Base-by-base conservation (phyloP, 2,888 invertebrate species). In the Sarcophaga variegata region DNA sequence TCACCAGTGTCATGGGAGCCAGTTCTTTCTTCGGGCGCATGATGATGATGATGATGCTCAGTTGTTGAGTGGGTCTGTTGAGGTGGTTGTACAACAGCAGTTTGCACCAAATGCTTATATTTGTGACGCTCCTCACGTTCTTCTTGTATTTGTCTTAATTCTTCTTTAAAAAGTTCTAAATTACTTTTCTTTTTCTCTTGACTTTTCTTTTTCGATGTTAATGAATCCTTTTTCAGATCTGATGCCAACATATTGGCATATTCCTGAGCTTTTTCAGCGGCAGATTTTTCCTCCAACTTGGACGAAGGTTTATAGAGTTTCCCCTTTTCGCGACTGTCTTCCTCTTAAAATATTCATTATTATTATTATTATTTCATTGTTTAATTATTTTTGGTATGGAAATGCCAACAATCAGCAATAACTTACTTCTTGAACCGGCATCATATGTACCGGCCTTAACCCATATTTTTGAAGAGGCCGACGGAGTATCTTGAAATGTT, bases 401-500 rank as follows among this genome's bases (percentile, higher is more conserved):
- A 63, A 74, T 11, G 22, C 4, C 5, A 17, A 45, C 12, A 11
- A 64, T 72, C 12, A 17, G 54, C 6, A 11, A 37, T 37, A 71
- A 94, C 95, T 95, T 94, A 97, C 97, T 97, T 94, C 98, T 95
- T 88, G 97, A 97, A 45, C 98, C 98, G 74, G 98, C 98, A 95
- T 99, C 98, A 91, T 99, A 99, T 1, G 98, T 98, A 78, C 98
- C 99, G 82, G 99, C 99, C 94, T 99, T 98, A 8, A 99, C 97
- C 98, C 99, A 99, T 66, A 99, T 96, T 94, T 99, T 99, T 5
- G 96, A 95, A 20, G 97, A 96, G 90, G 95, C 95, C 77, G 95
- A 95, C 0, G 97, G 96, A 0, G 96, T 95, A 90, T 98, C 98
- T 95, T 98, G 98, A 94, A 99, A 99, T 10, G 98, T 98, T 89